Conservation (phyloP, 2,797 vertebrate species). For the Gastrophryne carolinensis region DNA sequence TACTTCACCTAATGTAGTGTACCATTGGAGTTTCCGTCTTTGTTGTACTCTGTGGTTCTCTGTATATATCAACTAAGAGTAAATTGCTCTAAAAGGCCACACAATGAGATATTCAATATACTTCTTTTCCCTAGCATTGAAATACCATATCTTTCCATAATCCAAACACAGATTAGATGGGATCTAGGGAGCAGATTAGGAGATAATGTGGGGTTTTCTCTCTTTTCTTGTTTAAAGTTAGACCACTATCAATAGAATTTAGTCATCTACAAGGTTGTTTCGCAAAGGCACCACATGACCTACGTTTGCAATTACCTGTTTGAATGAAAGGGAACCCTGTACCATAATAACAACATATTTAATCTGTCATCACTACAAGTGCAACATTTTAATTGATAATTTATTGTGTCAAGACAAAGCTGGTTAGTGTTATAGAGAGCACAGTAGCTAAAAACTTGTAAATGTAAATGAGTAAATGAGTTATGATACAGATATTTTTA, state of each 20-base stretch:
- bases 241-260: not conserved
- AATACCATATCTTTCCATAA: not conserved
- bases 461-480: no score
- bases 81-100: conserved; percentile 24
- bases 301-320: not conserved
- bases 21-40: conserved; percentile 5
- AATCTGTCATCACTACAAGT: not conserved
- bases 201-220: not conserved
- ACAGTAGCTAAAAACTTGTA: no score
- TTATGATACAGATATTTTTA: no score
- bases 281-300: not conserved
- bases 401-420: no score
- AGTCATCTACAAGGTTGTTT: not conserved
- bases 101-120: conserved; percentile 11
- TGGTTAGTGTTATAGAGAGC: no score
- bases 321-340: not conserved
- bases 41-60: not conserved
- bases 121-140: not conserved
- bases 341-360: not conserved
- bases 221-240: not conserved
- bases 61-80: not conserved
- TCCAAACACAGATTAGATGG: not conserved
- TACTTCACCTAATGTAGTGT: conserved; percentile 20
- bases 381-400: not conserved
- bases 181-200: not conserved